phyloP scores from a whole-genome alignment of 2,797 vertebrate genomes.

The Sandelia bainsii region DNA sequence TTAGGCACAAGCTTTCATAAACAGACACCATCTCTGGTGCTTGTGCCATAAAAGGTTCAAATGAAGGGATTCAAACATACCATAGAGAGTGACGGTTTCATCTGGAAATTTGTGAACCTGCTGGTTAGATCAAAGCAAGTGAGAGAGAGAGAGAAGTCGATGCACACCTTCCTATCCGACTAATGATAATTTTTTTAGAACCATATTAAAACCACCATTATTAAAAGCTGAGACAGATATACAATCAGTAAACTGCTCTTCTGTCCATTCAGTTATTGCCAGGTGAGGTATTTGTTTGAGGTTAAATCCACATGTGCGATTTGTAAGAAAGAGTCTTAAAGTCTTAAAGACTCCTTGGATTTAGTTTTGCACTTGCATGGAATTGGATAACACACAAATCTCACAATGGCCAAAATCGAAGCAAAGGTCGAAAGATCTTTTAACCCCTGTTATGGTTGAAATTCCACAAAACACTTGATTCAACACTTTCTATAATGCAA shows the following conservation, averaged over 20 bases:
- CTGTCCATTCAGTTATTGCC: constrained; percentile 27
- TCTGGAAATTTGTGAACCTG: constrained; percentile 19
- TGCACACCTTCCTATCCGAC: constrained; percentile 25
- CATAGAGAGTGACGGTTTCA: constrained; percentile 13
- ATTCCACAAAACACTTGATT: neutral
- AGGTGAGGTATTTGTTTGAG: constrained; percentile 33
- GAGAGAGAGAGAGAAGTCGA: constrained; percentile 18
- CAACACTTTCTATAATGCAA: neutral
- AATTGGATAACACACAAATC: neutral
- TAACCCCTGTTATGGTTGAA: neutral
- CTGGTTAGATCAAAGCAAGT: constrained; percentile 18
- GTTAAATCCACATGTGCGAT: constrained; percentile 18
- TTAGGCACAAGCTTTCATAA: constrained; percentile 72
- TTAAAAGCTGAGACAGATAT: constrained; percentile 64
- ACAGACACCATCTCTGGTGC: constrained; percentile 57
- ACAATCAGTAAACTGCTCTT: constrained; percentile 45
- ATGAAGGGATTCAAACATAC: constrained; percentile 43
- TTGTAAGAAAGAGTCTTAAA: constrained; percentile 2
- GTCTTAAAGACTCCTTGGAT: neutral
- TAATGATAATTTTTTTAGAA: constrained; percentile 70
- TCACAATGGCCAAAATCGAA: neutral
- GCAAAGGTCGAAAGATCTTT: neutral
- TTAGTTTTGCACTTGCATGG: neutral
- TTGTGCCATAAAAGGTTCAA: constrained; percentile 76
- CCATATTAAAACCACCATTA: constrained; percentile 68